Conservation (phyloP, 2,888 invertebrate species). For the Diaphora mendica region DNA sequence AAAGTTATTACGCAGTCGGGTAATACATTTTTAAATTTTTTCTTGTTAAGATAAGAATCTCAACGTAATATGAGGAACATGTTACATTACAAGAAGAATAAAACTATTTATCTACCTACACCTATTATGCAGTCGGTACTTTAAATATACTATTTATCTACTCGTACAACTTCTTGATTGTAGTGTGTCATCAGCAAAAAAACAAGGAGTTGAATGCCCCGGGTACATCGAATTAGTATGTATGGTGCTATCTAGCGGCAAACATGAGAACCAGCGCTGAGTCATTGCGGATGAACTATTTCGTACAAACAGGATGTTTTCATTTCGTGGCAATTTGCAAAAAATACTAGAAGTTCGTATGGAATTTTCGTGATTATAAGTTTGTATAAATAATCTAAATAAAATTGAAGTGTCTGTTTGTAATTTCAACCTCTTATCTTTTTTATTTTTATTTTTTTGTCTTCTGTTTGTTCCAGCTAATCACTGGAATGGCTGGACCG, state of each 20-base stretch:
- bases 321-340: not conserved
- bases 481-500: no score
- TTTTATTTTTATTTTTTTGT: no score
- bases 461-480: no score
- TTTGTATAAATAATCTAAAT: not conserved
- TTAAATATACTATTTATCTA: constrained; percentile 36
- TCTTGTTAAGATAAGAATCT: not conserved
- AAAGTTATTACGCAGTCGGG: no score
- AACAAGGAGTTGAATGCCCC: constrained; percentile 63
- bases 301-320: constrained; percentile 20
- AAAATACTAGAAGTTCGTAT: not conserved
- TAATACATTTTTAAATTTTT: not conserved
- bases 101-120: constrained; percentile 18
- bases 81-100: not conserved
- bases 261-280: constrained; percentile 64
- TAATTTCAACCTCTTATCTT: no score
- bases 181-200: constrained; percentile 59
- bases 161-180: constrained; percentile 41
- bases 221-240: constrained; percentile 65
- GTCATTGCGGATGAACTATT: constrained; percentile 53
- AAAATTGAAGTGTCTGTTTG: no score
- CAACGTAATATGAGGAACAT: not conserved
- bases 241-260: constrained; percentile 57
- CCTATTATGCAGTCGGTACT: constrained; percentile 32
- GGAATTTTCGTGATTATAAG: not conserved